phyloP scores from a whole-genome alignment of 2,113 vertebrate genomes.

The Dipodomys spectabilis region DNA sequence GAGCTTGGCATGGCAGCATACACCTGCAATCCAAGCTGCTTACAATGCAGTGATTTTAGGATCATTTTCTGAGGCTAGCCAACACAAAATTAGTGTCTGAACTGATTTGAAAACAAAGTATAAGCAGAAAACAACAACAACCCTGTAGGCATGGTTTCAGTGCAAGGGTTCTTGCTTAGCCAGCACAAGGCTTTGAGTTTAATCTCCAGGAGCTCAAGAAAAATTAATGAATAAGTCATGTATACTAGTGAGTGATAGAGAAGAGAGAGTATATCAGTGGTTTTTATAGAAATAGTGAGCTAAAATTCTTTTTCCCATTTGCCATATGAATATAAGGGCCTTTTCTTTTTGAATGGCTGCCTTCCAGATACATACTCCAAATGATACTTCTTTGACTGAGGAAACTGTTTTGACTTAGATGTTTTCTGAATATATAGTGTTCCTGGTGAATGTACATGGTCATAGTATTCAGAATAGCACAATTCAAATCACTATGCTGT shows the following conservation, averaged over 20 bases:
- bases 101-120: no score
- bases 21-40: no score
- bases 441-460: not conserved
- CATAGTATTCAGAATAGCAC: not conserved
- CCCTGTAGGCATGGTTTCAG: no score
- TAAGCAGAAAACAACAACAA: no score
- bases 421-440: slow-evolving; percentile 17
- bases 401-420: not conserved
- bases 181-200: no score
- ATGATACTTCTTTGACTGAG: not conserved
- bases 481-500: slow-evolving; percentile 2
- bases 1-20: not conserved
- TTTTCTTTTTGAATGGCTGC: not conserved
- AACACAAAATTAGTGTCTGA: no score
- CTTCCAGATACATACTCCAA: not conserved
- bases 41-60: no score
- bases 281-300: not conserved
- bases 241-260: not conserved
- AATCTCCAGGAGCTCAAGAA: no score
- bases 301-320: slow-evolving; percentile 33
- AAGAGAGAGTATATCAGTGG: not conserved
- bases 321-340: not conserved
- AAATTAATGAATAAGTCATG: no score
- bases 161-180: no score
- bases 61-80: no score